These are phyloP conservation scores for Bombylius major DNA, from an alignment of 2,888 invertebrate genomes.

Conservation along the genomic window DNA sequence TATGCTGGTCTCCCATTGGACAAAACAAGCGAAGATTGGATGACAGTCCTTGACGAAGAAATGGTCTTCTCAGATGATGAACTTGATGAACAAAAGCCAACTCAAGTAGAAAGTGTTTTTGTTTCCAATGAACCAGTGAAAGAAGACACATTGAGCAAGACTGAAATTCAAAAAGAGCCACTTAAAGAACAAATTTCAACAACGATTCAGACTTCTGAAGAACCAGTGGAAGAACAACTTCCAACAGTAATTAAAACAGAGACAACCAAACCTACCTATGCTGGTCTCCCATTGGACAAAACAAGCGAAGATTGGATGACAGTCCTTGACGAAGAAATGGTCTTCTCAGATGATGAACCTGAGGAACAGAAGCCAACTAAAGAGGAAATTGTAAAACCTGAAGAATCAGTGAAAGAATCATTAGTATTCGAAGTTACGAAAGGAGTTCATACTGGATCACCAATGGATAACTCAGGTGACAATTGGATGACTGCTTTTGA, in stretches of 20 bases:
- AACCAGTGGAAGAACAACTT: no score
- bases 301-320: constrained; percentile 28
- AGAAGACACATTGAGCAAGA: no score
- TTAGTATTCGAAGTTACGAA: no score
- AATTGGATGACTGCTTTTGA: constrained; percentile 31
- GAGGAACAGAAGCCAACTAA: not conserved
- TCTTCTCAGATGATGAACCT: constrained; percentile 28
- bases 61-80: constrained; percentile 30
- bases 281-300: constrained; percentile 24
- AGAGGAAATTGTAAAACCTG: constrained; percentile 3
- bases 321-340: constrained; percentile 30
- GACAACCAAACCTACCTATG: constrained; percentile 14
- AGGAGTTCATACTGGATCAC: constrained; percentile 21
- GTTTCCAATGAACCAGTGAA: no score
- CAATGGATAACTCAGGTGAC: constrained; percentile 24
- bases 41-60: constrained; percentile 31
- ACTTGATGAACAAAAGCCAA: constrained; percentile 4
- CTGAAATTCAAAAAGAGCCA: no score
- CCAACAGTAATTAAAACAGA: not conserved
- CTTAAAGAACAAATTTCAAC: no score
- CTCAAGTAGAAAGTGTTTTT: not conserved
- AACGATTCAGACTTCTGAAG: no score
- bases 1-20: constrained; percentile 26
- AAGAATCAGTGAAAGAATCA: not conserved
- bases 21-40: constrained; percentile 25